Base-by-base conservation (phyloP, 2,113 vertebrate species). In the Zosterops pallidus region DNA sequence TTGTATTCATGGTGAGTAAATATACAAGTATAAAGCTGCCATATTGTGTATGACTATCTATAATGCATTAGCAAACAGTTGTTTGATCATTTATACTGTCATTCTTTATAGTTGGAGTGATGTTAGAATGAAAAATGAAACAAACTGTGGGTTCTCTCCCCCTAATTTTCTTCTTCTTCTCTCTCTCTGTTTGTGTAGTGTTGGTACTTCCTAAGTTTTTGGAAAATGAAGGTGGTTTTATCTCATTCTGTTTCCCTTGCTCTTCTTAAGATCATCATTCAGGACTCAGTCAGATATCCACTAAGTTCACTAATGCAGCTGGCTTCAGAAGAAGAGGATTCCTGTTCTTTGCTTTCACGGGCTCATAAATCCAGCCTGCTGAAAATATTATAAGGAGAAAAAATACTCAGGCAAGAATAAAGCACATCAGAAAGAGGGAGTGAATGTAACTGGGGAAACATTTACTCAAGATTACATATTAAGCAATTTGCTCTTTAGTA, bases 1-100 rank as follows among this genome's bases (percentile, higher is more conserved):
- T 97, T 97, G 80, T 62, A 92, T 97, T 97, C 87, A 80, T 78
- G 49, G 59, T 92, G 86, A 89, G 90, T 96, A 97, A 94, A 94
- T 76, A 92, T 64, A 96, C 96, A 97, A 92, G 96, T 67, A 92
- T 95, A 95, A 93, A 96, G 84, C 94, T 97, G 97, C 93, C 96
- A 94, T 96, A 91, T 95, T 89, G 90, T 90, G 44, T 96, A 90
- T 94, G 90, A 86, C 77, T 93, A 94, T 97, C 96, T 94, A 91
- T 95, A 95, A 97, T 92, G 55, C 80, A 95, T 96, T 93, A 97
- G 86, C 39, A 90, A 95, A 86, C 78, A 87, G 71, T 96, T 96
- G 96, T 97, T 97, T 96, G 86, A 95, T 97, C 94, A 95, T 97
- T 96, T 96, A 47, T 70, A 92, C 60, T 96, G 75, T 78, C 81